These are phyloP conservation scores for Melospiza melodia DNA, from an alignment of 2,113 vertebrate species.

Conservation along the genomic window DNA sequence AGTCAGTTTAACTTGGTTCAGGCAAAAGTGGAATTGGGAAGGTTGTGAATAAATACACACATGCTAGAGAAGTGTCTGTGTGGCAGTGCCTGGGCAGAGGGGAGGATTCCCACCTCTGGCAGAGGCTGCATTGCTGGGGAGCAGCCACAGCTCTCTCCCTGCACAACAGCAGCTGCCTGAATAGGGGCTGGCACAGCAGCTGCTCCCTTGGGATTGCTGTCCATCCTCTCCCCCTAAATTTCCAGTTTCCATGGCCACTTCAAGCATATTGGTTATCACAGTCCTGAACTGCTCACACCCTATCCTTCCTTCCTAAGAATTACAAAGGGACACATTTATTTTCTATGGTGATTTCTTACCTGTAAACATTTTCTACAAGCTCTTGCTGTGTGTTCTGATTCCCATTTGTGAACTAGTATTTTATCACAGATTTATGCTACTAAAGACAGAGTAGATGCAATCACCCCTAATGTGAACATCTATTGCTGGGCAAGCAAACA, in stretches of 20 bases:
- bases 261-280: not conserved
- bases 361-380: not conserved
- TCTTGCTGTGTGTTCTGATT: not conserved
- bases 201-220: not conserved
- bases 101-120: not conserved
- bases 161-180: not conserved
- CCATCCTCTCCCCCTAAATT: not conserved
- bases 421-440: not conserved
- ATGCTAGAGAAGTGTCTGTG: not conserved
- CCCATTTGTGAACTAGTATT: not conserved
- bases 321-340: not conserved
- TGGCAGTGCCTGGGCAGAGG: not conserved
- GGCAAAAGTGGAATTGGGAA: not conserved
- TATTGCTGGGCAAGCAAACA: not conserved
- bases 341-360: not conserved
- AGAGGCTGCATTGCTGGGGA: not conserved
- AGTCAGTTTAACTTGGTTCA: not conserved
- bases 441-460: not conserved
- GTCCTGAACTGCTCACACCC: not conserved
- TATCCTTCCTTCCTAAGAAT: not conserved
- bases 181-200: not conserved
- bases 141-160: not conserved
- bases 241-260: not conserved
- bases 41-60: not conserved
- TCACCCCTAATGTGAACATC: not conserved